Evolutionary conservation across 2,888 invertebrate species (phyloP).

Genomic region (Drosophila yooni): DNA sequence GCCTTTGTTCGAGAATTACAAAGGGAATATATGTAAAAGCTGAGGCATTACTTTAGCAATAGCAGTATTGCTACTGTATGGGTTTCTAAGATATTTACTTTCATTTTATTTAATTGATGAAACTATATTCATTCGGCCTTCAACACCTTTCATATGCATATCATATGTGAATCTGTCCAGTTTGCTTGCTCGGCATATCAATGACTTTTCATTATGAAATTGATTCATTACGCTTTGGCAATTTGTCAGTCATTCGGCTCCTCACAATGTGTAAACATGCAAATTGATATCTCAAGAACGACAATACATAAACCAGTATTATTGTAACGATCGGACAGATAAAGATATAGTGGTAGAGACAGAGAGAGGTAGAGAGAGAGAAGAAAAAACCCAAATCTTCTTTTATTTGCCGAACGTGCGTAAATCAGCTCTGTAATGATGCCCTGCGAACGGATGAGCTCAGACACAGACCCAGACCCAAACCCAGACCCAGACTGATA

Average conservation of each 20-base stretch:
- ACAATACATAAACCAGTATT: conserved; percentile 33
- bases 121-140: not conserved
- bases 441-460: conserved; percentile 51
- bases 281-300: conserved; percentile 64
- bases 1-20: not conserved
- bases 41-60: not conserved
- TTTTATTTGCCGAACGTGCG: conserved; percentile 51
- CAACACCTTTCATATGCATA: not conserved
- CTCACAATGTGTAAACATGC: conserved; percentile 70
- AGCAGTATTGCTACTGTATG: not conserved
- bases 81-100: not conserved
- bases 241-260: conserved; percentile 61
- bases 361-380: not conserved
- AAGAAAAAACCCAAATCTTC: conserved; percentile 33
- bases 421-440: conserved; percentile 63
- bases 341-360: not conserved
- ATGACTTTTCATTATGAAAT: conserved; percentile 40
- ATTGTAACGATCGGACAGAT: conserved; percentile 42
- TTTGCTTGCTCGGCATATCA: conserved; percentile 21
- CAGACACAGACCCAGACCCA: not conserved
- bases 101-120: not conserved
- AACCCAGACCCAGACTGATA: not conserved
- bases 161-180: not conserved
- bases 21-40: not conserved
- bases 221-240: conserved; percentile 48